A percentile compares a stretch with the other conserved stretches of the same genome.
Evolutionary conservation across 2,888 invertebrate genomes (phyloP).

Genomic region (Metellina segmentata): DNA sequence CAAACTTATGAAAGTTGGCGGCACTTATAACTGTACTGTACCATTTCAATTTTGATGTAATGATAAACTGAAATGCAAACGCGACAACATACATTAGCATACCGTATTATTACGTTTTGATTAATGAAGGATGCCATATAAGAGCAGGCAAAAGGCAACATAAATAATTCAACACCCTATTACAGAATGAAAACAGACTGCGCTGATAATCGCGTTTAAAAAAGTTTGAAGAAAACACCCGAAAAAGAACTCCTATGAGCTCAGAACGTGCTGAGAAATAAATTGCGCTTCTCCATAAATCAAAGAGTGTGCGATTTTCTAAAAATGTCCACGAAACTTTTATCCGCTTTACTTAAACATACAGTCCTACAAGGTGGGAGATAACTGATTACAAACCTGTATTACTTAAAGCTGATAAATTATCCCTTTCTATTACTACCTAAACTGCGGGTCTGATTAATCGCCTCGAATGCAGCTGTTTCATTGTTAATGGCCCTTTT

Average conservation of each 20-base stretch:
- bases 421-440: slow-evolving; percentile 20
- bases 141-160: no score
- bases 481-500: slow-evolving; percentile 29
- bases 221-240: no score
- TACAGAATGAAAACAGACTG: no score
- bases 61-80: no score
- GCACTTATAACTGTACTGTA: no score
- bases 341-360: not conserved
- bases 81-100: no score
- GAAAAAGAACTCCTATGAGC: no score
- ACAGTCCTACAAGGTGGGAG: not conserved
- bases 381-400: not conserved
- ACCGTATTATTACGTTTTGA: no score
- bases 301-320: not conserved
- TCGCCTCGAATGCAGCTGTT: slow-evolving; percentile 17
- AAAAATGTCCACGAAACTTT: not conserved
- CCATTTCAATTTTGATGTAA: no score
- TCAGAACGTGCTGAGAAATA: not conserved
- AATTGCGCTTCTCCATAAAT: not conserved
- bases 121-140: no score
- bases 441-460: slow-evolving; percentile 11
- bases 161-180: not conserved
- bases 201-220: no score
- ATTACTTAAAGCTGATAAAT: slow-evolving; percentile 43
- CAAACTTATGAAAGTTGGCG: no score